These are phyloP conservation scores for Acleris sparsana DNA, from an alignment of 2,888 invertebrate genomes.

Conservation along the genomic window DNA sequence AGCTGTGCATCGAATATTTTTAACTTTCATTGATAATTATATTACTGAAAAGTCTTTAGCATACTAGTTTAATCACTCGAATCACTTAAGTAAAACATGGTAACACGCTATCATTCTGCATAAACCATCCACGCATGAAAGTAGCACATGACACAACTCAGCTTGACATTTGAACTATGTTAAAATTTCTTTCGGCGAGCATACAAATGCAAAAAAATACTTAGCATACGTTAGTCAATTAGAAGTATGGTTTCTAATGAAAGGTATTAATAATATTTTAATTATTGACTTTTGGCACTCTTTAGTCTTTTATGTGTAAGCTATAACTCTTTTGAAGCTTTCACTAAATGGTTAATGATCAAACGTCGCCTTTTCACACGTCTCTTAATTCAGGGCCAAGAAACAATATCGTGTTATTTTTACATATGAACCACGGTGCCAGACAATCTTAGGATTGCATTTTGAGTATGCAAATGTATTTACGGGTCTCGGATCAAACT, in stretches of 20 bases:
- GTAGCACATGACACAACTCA: slow-evolving; percentile 23
- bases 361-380: neutral
- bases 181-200: slow-evolving; percentile 21
- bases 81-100: too few relatives aligned
- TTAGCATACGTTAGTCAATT: neutral
- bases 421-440: too few relatives aligned
- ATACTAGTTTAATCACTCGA: too few relatives aligned
- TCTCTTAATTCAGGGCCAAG: too few relatives aligned
- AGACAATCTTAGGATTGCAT: too few relatives aligned
- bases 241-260: neutral
- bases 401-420: too few relatives aligned
- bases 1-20: too few relatives aligned
- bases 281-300: neutral
- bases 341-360: neutral
- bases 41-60: too few relatives aligned
- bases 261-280: neutral
- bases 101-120: neutral
- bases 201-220: neutral
- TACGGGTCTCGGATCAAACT: too few relatives aligned
- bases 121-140: slow-evolving; percentile 10
- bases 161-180: slow-evolving; percentile 28
- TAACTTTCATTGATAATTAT: too few relatives aligned
- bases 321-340: neutral
- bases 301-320: neutral
- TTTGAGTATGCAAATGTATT: too few relatives aligned